These are phyloP conservation scores for Melanotaenia parkinsoni DNA, from an alignment of 2,797 vertebrate species.

Conservation along the genomic window DNA sequence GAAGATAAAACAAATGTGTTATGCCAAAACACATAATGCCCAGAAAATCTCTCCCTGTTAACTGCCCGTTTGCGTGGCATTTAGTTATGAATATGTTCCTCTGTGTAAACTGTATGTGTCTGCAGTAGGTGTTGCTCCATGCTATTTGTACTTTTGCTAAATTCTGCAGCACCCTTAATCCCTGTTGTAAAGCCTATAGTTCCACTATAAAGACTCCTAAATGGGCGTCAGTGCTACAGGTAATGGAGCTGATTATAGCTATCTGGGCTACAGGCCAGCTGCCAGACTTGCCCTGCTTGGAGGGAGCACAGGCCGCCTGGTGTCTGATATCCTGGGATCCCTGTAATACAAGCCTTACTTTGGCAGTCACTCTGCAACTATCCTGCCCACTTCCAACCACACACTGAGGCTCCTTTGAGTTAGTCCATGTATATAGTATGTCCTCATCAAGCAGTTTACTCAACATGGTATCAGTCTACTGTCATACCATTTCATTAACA, in stretches of 20 bases:
- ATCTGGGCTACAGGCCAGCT: slow-evolving; percentile 83
- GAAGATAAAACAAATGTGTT: slow-evolving; percentile 70
- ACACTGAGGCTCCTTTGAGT: slow-evolving; percentile 67
- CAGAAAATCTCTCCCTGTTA: slow-evolving; percentile 56
- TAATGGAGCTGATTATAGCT: slow-evolving; percentile 85
- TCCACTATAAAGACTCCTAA: slow-evolving; percentile 71
- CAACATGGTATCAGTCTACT: slow-evolving; percentile 50
- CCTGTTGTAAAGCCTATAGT: slow-evolving; percentile 56
- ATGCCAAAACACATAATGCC: slow-evolving; percentile 70
- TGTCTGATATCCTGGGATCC: slow-evolving; percentile 91
- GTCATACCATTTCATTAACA: slow-evolving; percentile 54
- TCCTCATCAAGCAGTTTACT: slow-evolving; percentile 68
- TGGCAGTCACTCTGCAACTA: slow-evolving; percentile 79
- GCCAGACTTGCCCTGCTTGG: slow-evolving; percentile 84
- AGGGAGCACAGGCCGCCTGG: slow-evolving; percentile 82
- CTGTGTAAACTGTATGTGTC: slow-evolving; percentile 19
- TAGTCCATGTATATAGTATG: slow-evolving; percentile 65
- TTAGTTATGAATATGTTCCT: slow-evolving; percentile 9
- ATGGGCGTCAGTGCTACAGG: slow-evolving; percentile 78
- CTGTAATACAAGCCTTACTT: slow-evolving; percentile 89
- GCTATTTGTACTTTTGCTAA: slow-evolving; percentile 49
- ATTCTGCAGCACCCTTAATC: slow-evolving; percentile 58
- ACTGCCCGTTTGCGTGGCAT: slow-evolving; percentile 13
- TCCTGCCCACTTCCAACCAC: slow-evolving; percentile 72
- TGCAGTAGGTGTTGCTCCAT: slow-evolving; percentile 48